Percentiles rank a stretch among this genome's conserved stretches.
Evolutionary conservation across 2,797 vertebrate genomes (phyloP).

Genomic region (Macropodus opercularis): DNA sequence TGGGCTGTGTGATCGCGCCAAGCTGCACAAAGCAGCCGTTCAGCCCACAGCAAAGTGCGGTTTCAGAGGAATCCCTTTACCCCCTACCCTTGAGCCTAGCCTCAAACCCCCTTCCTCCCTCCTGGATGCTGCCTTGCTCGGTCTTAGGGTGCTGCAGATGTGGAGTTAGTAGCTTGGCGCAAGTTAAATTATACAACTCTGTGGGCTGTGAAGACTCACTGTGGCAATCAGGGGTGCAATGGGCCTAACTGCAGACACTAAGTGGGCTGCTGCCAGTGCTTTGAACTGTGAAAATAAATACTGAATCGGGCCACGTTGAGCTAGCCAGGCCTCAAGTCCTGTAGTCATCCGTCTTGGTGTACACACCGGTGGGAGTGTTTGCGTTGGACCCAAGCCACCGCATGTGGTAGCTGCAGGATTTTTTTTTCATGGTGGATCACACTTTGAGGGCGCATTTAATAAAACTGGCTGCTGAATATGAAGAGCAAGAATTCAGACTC

Average conservation of each 20-base stretch:
- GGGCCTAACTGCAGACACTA: constrained; percentile 85
- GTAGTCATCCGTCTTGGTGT: constrained; percentile 86
- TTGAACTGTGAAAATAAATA: constrained; percentile 96
- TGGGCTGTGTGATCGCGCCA: constrained; percentile 81
- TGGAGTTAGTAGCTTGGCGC: constrained; percentile 84
- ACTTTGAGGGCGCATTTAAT: constrained; percentile 83
- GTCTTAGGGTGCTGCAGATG: constrained; percentile 60
- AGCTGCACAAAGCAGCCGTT: constrained; percentile 83
- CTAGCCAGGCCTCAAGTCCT: constrained; percentile 82
- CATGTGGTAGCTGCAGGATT: constrained; percentile 89
- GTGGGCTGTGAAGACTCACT: constrained; percentile 80
- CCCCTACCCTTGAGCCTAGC: constrained; percentile 60
- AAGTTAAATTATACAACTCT: constrained; percentile 65
- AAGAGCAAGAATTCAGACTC: constrained; percentile 56
- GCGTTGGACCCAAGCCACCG: constrained; percentile 88
- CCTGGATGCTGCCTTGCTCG: constrained; percentile 58
- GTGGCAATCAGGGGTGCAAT: constrained; percentile 82
- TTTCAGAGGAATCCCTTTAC: constrained; percentile 76
- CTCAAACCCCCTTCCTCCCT: constrained; percentile 62
- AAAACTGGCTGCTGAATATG: constrained; percentile 69
- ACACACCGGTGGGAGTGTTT: constrained; percentile 89
- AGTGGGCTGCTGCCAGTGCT: constrained; percentile 86
- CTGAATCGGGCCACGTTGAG: constrained; percentile 86
- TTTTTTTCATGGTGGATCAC: constrained; percentile 76
- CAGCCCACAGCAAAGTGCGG: constrained; percentile 79